Evolutionary conservation across 1,140 invertebrate genomes (phyloP), one percentile per base, ranked within the genome.

Genomic region (Vanessa atalanta): DNA sequence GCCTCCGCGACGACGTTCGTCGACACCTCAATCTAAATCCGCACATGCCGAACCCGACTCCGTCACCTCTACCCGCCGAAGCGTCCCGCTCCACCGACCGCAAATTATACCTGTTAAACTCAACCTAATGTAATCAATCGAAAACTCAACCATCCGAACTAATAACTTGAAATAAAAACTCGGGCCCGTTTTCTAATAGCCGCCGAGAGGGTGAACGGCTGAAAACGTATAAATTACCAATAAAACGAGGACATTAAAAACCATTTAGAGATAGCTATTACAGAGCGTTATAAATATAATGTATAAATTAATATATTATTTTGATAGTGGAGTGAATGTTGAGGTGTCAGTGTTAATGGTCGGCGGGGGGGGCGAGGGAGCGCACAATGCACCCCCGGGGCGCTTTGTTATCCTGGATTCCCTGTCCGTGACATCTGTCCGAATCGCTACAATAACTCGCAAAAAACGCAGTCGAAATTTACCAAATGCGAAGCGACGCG

Each of bases 171-270:
- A 80, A 71, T 82, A 84, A 76, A 84, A 82, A 82, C 87, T 90
- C 83, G 83, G 85, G 84, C 72, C 65, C 70, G 77, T 88, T 87
- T 87, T 86, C 80, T 91, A 91, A 90, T 88, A 89, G 85, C 84
- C 81, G 73, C 78, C 57, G 23, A 31, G 23, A 77, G 89, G 89
- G 86, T 83, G 75, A 79, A 83, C 88, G 89, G 88, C 88, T 87
- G 87, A 88, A 85, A 61, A 37, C 81, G 82, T 86, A 91, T 89
- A 90, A 88, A 91, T 88, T 86, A 90, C 83, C 82, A 82, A 85
- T 87, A 88, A 90, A 91, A 89, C 87, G 84, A 86, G 88, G 83
- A 90, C 87, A 90, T 90, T 90, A 90, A 90, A 92, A 90, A 88
- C 87, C 86, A 92, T 92, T 92, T 92, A 90, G 86, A 88, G 86